A percentile compares a stretch with the other conserved stretches of the same genome.
phyloP scores from a whole-genome alignment of 2,888 invertebrate genomes.

The Synergus itoensis region DNA sequence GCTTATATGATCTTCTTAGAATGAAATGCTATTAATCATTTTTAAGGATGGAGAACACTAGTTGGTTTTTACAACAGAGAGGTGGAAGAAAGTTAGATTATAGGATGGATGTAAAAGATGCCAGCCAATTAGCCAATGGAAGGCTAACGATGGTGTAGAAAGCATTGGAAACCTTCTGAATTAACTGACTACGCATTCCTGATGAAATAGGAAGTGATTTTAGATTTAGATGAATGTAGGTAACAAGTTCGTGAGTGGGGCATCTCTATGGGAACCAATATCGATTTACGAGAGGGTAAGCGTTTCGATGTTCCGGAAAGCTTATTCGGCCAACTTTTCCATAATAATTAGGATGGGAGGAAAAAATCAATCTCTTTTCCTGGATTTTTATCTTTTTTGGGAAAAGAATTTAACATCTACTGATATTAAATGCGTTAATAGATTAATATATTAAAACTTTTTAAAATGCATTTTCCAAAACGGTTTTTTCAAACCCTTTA shows the following conservation, averaged over 20 bases:
- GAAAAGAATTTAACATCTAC: too few relatives aligned
- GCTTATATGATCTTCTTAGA: neutral
- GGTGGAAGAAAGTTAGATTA: slow-evolving; percentile 6
- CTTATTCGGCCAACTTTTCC: slow-evolving; percentile 51
- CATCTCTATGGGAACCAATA: slow-evolving; percentile 76
- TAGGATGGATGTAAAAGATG: slow-evolving; percentile 32
- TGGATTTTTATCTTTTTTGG: neutral
- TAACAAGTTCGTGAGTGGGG: slow-evolving; percentile 71
- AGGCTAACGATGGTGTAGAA: slow-evolving; percentile 17
- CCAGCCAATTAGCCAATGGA: slow-evolving; percentile 30
- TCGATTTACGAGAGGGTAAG: slow-evolving; percentile 69
- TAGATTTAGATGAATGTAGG: slow-evolving; percentile 70
- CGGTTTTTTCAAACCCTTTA: too few relatives aligned
- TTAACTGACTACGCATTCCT: slow-evolving; percentile 24
- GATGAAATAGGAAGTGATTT: slow-evolving; percentile 64
- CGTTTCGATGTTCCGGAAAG: slow-evolving; percentile 53
- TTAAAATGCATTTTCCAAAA: too few relatives aligned
- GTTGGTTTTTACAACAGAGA: slow-evolving; percentile 1
- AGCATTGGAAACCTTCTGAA: slow-evolving; percentile 34
- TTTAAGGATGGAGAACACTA: neutral
- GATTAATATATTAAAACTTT: too few relatives aligned
- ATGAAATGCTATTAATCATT: too few relatives aligned
- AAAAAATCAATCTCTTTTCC: neutral
- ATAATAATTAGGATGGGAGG: slow-evolving; percentile 16
- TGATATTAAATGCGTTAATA: neutral